Conservation (phyloP, 1,140 invertebrate genomes). For the Macrobrachium nipponense region DNA sequence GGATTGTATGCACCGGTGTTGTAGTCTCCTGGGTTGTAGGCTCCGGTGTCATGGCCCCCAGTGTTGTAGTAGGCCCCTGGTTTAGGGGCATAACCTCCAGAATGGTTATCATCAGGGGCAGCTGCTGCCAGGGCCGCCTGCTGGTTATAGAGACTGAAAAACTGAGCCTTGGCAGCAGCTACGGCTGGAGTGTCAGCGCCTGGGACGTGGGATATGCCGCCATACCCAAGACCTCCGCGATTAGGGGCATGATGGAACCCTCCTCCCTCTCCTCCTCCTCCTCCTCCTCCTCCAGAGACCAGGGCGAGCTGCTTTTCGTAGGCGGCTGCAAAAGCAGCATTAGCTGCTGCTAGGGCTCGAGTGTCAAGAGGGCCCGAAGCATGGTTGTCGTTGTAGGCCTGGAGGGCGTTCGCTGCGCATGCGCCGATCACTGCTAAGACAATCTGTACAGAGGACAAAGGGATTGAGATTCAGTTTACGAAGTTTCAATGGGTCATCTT, state of each 20-base stretch:
- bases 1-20: too few relatives aligned
- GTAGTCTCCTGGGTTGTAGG: too few relatives aligned
- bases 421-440: constrained; percentile 40
- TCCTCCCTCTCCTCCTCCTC: too few relatives aligned
- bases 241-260: background rate
- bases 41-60: background rate
- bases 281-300: too few relatives aligned
- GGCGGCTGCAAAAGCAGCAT: constrained; percentile 15
- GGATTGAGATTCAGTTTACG: background rate
- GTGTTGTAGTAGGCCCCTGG: background rate
- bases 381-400: constrained; percentile 12
- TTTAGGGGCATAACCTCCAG: background rate
- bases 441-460: constrained; percentile 10
- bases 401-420: constrained; percentile 13
- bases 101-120: constrained; percentile 11
- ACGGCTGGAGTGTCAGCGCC: constrained; percentile 17
- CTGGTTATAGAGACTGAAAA: constrained; percentile 9
- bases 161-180: constrained; percentile 22
- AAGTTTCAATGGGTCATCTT: too few relatives aligned
- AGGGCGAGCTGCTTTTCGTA: constrained; percentile 2
- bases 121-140: constrained; percentile 25
- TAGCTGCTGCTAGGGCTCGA: background rate
- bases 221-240: background rate
- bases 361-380: background rate
- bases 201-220: background rate